A percentile compares a stretch with the other conserved stretches of the same genome.
phyloP scores from a whole-genome alignment of 2,113 vertebrate genomes.

The Thymallus thymallus region DNA sequence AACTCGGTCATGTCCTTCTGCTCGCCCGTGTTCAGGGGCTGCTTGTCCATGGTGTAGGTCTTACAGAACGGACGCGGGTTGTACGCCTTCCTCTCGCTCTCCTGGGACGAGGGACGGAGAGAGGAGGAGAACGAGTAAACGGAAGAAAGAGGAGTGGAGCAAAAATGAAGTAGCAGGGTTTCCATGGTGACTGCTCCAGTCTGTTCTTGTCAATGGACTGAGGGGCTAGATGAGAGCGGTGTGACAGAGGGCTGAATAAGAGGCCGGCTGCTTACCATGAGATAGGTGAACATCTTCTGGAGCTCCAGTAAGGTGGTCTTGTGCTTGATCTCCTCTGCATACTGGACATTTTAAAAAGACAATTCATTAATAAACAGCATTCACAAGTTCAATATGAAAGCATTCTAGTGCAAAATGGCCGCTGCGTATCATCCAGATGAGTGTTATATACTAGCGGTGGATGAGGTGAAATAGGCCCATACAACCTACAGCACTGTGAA shows the following conservation, averaged over 20 bases:
- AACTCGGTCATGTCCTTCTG: constrained; percentile 99
- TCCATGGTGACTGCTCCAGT: no score
- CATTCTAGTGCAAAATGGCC: no score
- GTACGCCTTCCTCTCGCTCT: constrained; percentile 97
- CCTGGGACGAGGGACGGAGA: constrained; percentile 65
- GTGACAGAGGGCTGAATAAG: no score
- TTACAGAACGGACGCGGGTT: constrained; percentile 98
- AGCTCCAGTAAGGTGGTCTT: constrained; percentile 97
- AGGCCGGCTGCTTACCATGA: constrained; percentile 82
- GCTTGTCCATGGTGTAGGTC: constrained; percentile 99
- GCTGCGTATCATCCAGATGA: no score
- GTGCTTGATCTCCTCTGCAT: constrained; percentile 98
- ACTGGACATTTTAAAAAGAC: constrained; percentile 68
- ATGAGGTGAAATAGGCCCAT: no score
- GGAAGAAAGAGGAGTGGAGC: neutral
- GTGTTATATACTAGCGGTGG: no score
- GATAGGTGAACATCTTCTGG: constrained; percentile 99
- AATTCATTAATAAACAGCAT: neutral
- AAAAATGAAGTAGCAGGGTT: neutral
- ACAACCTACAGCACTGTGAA: no score
- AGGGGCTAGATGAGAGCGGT: no score
- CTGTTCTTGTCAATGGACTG: no score
- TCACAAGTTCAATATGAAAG: no score
- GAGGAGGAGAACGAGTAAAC: neutral
- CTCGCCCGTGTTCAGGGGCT: constrained; percentile 96